Conservation (phyloP, 2,888 invertebrate species). For the Venusia cambrica region DNA sequence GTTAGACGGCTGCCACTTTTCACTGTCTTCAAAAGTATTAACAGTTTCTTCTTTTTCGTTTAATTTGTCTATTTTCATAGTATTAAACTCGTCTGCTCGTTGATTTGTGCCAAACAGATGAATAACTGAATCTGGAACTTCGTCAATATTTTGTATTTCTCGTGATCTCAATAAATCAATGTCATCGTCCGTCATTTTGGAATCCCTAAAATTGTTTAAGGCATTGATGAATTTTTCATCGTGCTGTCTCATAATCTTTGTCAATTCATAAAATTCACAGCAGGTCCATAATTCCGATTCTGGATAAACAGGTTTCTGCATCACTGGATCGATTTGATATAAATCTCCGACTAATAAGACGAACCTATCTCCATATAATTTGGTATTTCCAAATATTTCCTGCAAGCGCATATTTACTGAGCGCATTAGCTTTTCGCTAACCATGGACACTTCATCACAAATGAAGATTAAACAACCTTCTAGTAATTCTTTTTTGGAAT, state of each 20-base stretch:
- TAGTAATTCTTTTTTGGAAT: neutral
- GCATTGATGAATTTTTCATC: neutral
- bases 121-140: neutral
- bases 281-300: neutral
- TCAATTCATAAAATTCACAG: too few species aligned
- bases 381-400: neutral
- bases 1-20: neutral
- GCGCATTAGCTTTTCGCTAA: neutral
- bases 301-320: constrained; percentile 12
- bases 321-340: constrained; percentile 19
- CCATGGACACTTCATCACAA: too few species aligned
- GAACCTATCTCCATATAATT: constrained; percentile 8
- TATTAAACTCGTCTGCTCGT: neutral
- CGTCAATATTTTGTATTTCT: neutral
- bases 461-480: neutral
- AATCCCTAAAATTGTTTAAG: neutral
- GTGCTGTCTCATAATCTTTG: neutral
- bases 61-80: neutral
- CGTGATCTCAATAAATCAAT: neutral
- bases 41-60: neutral
- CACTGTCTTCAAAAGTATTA: neutral
- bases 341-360: too few species aligned
- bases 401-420: neutral
- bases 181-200: neutral
- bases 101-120: neutral